Evolutionary conservation across 2,888 invertebrate genomes (phyloP).

Genomic region (Aphrophora alni): DNA sequence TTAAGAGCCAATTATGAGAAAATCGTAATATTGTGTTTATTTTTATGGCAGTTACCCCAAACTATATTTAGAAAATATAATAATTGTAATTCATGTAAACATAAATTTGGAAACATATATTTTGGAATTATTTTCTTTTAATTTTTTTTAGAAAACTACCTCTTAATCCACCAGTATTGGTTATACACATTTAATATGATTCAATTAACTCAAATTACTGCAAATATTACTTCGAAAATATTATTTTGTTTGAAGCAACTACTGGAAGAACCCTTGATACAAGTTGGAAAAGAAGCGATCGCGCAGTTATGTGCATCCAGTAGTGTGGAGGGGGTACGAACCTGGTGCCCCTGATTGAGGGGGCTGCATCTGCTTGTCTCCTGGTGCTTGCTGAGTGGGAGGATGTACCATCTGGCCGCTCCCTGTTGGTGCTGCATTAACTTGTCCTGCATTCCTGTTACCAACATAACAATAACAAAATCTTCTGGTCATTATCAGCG

Average conservation of each 20-base stretch:
- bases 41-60: no score
- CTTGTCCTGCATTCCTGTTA: neutral
- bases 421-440: neutral
- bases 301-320: neutral
- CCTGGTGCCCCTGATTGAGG: slow-evolving; percentile 49
- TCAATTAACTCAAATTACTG: no score
- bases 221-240: no score
- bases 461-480: neutral
- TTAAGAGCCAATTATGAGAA: no score
- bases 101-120: no score
- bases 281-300: neutral
- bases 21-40: no score
- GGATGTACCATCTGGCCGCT: neutral
- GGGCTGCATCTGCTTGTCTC: slow-evolving; percentile 49
- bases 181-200: no score
- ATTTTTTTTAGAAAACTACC: no score
- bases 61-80: no score
- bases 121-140: no score
- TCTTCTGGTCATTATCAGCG: neutral
- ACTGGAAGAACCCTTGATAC: neutral
- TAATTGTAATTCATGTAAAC: no score
- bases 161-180: no score
- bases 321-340: slow-evolving; percentile 45
- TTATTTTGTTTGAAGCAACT: neutral
- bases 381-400: slow-evolving; percentile 15